Evolutionary conservation across 1,140 invertebrate species (phyloP), one percentile per base, ranked within the genome.

Genomic region (Sesamia nonagrioides): DNA sequence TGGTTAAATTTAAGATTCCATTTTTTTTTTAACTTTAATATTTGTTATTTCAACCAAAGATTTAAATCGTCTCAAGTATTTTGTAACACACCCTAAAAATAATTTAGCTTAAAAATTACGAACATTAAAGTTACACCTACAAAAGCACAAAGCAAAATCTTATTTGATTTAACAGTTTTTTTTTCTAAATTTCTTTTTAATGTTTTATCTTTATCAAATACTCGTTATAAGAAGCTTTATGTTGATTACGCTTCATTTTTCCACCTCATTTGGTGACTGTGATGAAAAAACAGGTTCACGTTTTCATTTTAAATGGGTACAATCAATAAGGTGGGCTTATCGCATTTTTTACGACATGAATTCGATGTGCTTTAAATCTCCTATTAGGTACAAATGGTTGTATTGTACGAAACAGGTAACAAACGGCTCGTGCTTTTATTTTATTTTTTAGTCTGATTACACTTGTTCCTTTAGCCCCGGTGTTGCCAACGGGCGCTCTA

Each of bases 301-400:
- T 87, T 90, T 90, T 91, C 89, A 92, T 91, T 94, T 92, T 91
- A 92, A 94, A 94, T 92, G 85, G 90, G 83, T 84, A 92, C 91
- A 90, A 94, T 92, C 91, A 92, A 92, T 92, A 92, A 91, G 86
- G 85, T 82, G 81, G 86, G 89, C 86, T 92, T 92, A 90, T 92
- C 90, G 88, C 88, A 86, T 92, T 91, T 83, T 92, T 92, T 88
- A 90, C 84, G 88, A 89, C 90, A 93, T 88, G 86, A 88, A 92
- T 89, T 84, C 76, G 80, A 89, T 87, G 88, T 91, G 86, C 92
- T 92, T 92, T 91, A 89, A 93, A 91, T 92, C 87, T 91, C 88
- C 89, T 73, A 78, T 74, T 86, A 83, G 82, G 56, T 88, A 91
- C 86, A 91, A 91, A 91, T 91, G 84, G 86, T 85, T 80, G 79